phyloP scores from a whole-genome alignment of 2,113 vertebrate species.

The Mus musculus region GRCm39 chr11:21322501-21323000 shows the following conservation, averaged over 20 bases:
- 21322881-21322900: background rate
- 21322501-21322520: conserved; percentile 42
- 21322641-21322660: conserved; percentile 1
- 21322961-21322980: no score
- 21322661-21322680: conserved; percentile 9
- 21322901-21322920: background rate
- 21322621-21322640: conserved; percentile 13
- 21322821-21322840: conserved; percentile 21
- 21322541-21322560: conserved; percentile 30
- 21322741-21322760: conserved; percentile 20
- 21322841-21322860: conserved; percentile 34
- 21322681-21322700: background rate
- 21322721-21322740: conserved; percentile 19
- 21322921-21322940: background rate
- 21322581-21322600: conserved; percentile 40
- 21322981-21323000: no score
- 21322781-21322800: conserved; percentile 44
- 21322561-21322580: conserved; percentile 46
- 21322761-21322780: conserved; percentile 40
- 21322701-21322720: background rate
- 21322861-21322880: conserved; percentile 15
- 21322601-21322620: conserved; percentile 51
- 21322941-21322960: conserved; percentile 13
- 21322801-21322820: conserved; percentile 54
- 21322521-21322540: background rate